phyloP scores from a whole-genome alignment of 2,888 invertebrate species.

The Lasioglossum pauxillum region DNA sequence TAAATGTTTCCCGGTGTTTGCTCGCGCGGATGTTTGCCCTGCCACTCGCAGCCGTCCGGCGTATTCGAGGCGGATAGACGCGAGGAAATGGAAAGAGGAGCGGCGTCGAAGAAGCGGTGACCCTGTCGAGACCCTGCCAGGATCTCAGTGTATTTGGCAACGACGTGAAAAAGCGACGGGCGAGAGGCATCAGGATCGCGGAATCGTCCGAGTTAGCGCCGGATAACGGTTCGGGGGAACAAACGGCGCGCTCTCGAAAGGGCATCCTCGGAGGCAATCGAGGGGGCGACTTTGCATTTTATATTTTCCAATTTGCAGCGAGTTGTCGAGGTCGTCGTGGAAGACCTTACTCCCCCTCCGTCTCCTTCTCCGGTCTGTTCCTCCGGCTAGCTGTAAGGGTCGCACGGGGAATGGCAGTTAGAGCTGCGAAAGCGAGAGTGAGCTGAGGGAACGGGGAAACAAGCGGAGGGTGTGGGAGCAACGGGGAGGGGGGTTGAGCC shows the following conservation, averaged over 20 bases:
- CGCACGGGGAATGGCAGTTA: conserved; percentile 62
- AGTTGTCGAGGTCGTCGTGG: conserved; percentile 62
- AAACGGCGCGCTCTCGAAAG: background rate
- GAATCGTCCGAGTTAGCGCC: background rate
- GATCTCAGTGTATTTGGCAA: conserved; percentile 1
- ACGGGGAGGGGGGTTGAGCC: background rate
- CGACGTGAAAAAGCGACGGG: background rate
- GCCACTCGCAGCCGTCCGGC: conserved; percentile 15
- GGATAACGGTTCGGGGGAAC: background rate
- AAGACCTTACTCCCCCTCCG: background rate
- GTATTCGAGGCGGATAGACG: background rate
- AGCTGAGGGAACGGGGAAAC: conserved; percentile 20
- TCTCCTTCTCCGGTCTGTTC: background rate
- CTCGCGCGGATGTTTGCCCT: conserved; percentile 22
- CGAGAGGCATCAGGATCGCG: background rate
- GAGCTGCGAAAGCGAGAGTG: conserved; percentile 45
- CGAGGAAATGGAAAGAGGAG: background rate
- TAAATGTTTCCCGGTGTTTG: conserved; percentile 28
- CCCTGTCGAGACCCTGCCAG: background rate
- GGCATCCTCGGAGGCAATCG: conserved; percentile 42
- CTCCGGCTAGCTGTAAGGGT: conserved; percentile 64
- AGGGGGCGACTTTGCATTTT: conserved; percentile 69
- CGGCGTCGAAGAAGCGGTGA: background rate
- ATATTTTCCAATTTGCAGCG: conserved; percentile 76
- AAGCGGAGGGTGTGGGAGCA: conserved; percentile 16